Evolutionary conservation across 2,888 invertebrate genomes (phyloP).

Genomic region (Sarcophaga variegata): DNA sequence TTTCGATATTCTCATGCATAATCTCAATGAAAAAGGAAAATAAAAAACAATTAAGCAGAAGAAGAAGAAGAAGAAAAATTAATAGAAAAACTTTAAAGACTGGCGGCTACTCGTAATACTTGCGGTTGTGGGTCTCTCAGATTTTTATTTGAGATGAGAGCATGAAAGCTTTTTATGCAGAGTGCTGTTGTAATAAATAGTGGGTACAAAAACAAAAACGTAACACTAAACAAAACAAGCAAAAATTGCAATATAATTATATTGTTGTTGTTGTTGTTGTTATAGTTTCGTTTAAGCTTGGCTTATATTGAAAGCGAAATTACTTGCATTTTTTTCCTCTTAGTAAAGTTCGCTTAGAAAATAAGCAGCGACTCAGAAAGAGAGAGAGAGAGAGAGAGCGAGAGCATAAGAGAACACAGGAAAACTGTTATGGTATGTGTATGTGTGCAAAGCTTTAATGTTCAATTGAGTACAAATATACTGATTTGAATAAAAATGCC

Average conservation of each 20-base stretch:
- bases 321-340: slow-evolving; percentile 70
- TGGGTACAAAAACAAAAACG: neutral
- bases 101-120: slow-evolving; percentile 56
- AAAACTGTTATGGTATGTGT: slow-evolving; percentile 5
- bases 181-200: slow-evolving; percentile 23
- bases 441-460: neutral
- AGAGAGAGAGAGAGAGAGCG: neutral
- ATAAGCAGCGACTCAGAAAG: too few species aligned
- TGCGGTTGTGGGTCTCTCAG: slow-evolving; percentile 29
- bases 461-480: neutral
- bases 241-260: slow-evolving; percentile 49
- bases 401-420: neutral
- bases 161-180: slow-evolving; percentile 47
- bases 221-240: slow-evolving; percentile 21
- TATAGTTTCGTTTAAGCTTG: slow-evolving; percentile 43
- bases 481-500: too few species aligned
- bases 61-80: slow-evolving; percentile 29
- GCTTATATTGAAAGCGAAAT: slow-evolving; percentile 77
- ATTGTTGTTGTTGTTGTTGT: slow-evolving; percentile 27
- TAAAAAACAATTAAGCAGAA: slow-evolving; percentile 15
- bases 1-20: neutral
- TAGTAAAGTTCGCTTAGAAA: neutral
- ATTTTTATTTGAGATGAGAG: slow-evolving; percentile 40
- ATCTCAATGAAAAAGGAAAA: neutral
- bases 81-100: slow-evolving; percentile 50